Conservation (phyloP, 1,140 invertebrate species). For the Pomacea maculata region DNA sequence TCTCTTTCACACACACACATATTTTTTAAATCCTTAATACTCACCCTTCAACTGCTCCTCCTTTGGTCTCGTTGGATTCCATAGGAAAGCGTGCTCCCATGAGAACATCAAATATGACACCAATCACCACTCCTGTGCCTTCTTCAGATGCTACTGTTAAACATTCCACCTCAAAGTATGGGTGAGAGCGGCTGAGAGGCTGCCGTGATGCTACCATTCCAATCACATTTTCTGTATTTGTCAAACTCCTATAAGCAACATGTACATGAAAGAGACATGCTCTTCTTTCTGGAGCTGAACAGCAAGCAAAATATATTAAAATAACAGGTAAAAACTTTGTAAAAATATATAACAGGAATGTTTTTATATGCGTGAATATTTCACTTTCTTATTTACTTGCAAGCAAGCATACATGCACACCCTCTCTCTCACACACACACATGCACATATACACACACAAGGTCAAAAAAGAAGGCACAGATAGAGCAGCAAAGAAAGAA, state of each 20-base stretch:
- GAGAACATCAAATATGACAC: conserved; percentile 38
- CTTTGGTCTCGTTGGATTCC: conserved; percentile 37
- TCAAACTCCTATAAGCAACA: conserved; percentile 18
- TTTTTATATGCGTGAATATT: too few species aligned
- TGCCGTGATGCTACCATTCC: conserved; percentile 30
- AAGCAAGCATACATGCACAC: too few species aligned
- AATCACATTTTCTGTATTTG: conserved; percentile 20
- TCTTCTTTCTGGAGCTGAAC: too few species aligned
- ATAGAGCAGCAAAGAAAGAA: too few species aligned
- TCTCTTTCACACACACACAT: not conserved
- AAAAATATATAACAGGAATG: too few species aligned
- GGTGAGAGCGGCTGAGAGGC: conserved; percentile 41
- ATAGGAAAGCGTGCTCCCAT: conserved; percentile 36
- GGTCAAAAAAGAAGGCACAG: too few species aligned
- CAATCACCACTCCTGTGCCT: conserved; percentile 35
- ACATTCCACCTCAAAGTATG: conserved; percentile 37
- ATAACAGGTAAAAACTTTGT: too few species aligned
- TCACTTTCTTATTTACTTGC: too few species aligned
- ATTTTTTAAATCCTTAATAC: not conserved
- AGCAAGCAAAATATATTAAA: too few species aligned
- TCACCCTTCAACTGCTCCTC: conserved; percentile 46
- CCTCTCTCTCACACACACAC: too few species aligned
- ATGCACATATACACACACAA: too few species aligned
- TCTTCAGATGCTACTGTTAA: not conserved
- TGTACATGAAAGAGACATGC: too few species aligned